These are phyloP conservation scores for Apodemia duryi DNA, from an alignment of 2,888 invertebrate species.

Conservation along the genomic window DNA sequence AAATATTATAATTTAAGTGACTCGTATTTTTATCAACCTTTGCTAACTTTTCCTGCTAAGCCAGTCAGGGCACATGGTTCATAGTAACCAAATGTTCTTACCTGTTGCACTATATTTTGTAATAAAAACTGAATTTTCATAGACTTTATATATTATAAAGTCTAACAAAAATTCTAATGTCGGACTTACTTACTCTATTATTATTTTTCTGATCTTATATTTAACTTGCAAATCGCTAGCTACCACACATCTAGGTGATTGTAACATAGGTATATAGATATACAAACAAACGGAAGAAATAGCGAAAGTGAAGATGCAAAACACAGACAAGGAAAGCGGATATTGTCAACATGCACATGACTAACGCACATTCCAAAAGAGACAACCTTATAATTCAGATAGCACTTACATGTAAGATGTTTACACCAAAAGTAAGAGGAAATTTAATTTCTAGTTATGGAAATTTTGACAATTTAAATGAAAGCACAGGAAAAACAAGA, in stretches of 20 bases:
- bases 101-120: not conserved
- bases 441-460: not conserved
- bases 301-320: constrained; percentile 25
- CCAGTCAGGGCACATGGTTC: not conserved
- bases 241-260: constrained; percentile 11
- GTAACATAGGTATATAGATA: not conserved
- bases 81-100: not conserved
- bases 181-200: not conserved
- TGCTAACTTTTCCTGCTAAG: too few species aligned
- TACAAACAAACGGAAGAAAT: constrained; percentile 16
- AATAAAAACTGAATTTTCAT: too few species aligned
- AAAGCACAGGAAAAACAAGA: not conserved
- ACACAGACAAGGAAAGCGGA: constrained; percentile 33
- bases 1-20: too few species aligned
- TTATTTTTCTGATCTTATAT: not conserved
- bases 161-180: not conserved
- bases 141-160: too few species aligned
- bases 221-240: not conserved
- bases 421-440: constrained; percentile 7
- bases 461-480: not conserved
- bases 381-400: not conserved
- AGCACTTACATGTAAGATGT: constrained; percentile 12
- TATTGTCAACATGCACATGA: constrained; percentile 27
- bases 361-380: constrained; percentile 12
- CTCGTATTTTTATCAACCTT: too few species aligned